A percentile compares a stretch with the other conserved stretches of the same genome.
Conservation (phyloP, 2,797 vertebrate genomes). For the Avahi laniger region DNA sequence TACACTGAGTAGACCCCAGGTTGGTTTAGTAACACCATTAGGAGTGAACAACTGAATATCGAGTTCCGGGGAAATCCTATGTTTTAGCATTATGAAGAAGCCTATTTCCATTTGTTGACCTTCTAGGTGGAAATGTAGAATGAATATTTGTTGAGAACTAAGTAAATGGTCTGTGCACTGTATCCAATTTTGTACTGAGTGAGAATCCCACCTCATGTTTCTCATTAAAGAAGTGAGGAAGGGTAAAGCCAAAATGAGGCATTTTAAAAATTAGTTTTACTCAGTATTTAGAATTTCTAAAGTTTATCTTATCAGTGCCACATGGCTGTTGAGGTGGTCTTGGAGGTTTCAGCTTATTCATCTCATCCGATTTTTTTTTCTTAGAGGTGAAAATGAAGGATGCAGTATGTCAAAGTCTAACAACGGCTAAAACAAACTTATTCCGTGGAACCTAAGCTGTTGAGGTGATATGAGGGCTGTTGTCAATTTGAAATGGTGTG, state of each 20-base stretch:
- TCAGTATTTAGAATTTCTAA: neutral
- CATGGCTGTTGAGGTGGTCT: neutral
- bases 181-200: neutral
- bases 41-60: neutral
- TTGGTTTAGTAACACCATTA: neutral
- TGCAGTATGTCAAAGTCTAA: constrained; percentile 3
- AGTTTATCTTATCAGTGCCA: neutral
- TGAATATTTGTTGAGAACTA: neutral
- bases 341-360: neutral
- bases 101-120: neutral
- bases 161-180: neutral
- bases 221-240: neutral
- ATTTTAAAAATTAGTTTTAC: neutral
- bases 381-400: constrained; percentile 1
- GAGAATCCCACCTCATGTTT: neutral
- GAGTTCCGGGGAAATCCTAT: neutral
- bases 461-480: neutral
- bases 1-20: neutral
- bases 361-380: neutral
- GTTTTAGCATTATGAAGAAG: neutral
- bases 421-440: neutral
- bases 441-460: neutral
- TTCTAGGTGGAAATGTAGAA: neutral
- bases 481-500: neutral
- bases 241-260: neutral